Evolutionary conservation across 1,140 invertebrate species (phyloP), one percentile per base, ranked within the genome.

Genomic region (Wasmannia auropunctata): DNA sequence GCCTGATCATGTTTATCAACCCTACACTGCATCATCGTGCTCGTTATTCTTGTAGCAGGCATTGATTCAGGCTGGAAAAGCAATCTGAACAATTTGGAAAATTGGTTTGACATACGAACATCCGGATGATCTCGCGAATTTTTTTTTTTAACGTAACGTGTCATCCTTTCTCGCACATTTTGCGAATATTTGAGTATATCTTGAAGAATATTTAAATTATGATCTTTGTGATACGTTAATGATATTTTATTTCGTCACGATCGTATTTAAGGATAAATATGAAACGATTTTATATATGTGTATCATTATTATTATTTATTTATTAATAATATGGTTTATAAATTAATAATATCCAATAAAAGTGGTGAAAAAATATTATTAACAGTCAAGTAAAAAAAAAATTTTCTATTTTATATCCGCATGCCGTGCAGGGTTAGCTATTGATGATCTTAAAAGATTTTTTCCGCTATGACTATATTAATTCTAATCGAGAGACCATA

Each of bases 241-340:
- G 28, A 49, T 49, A 34, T 43, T n/a, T 56, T 56, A 43, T 70
- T 56, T n/a, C 22, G 11, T 70, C 31, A 70, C 10, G 25, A 56
- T 56, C n/a, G 11, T 54, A 56, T 76, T 28, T 56, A 76, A 37
- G 16, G 25, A 22, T 22, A 40, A 28, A 76, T 60, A 16, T 31
- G 22, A 58, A 58, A 75, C 16, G 34, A 56, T 37, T 65, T 37
- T 37, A 43, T 65, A 34, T 34, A 54, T 37, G 22, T n/a, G n/a
- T 62, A 62, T 67, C 5, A 49, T 7, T 67, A 5, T 79, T 51
- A 79, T 40, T 60, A 58, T 40, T 75, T 58, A 74, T 63, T 43
- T 67, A 67, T 34, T n/a, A 79, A 65, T 56, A 8, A 67, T 63
- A 19, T 25, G 19, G 5, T 43, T 43, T 14, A 43, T 11, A 43